phyloP scores from a whole-genome alignment of 2,888 invertebrate genomes.

The Drosophila incognita region DNA sequence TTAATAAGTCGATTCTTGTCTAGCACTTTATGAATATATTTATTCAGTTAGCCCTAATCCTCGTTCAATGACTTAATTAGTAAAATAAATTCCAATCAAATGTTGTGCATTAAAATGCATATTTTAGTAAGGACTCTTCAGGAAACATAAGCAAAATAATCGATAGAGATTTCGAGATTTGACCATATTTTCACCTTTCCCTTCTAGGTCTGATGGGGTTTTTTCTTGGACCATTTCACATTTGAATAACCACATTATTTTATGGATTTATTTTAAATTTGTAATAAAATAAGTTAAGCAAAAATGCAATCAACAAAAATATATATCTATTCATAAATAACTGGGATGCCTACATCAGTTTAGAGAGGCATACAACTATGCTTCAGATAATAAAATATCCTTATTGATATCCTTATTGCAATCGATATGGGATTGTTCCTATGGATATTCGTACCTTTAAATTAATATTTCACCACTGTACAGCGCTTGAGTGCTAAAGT shows the following conservation, averaged over 20 bases:
- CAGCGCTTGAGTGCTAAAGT: conserved; percentile 7
- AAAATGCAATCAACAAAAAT: background rate
- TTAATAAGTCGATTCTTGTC: conserved; percentile 20
- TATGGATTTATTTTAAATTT: background rate
- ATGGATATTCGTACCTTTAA: conserved; percentile 1
- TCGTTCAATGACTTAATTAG: conserved; percentile 1
- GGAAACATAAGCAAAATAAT: background rate
- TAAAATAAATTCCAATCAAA: background rate
- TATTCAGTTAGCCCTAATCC: conserved; percentile 9
- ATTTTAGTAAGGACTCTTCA: background rate
- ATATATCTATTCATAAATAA: background rate
- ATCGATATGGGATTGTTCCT: conserved; percentile 3
- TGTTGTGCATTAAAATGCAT: background rate
- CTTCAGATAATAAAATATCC: no score
- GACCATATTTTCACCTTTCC: background rate
- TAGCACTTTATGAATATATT: background rate
- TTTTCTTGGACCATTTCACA: background rate
- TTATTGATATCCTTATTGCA: background rate
- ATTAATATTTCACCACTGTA: conserved; percentile 17
- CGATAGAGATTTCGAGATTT: background rate
- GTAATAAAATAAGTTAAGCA: background rate
- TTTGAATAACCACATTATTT: background rate
- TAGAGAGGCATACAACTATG: background rate
- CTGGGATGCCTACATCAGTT: background rate
- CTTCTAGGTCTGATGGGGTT: background rate